Conservation (phyloP, 2,797 vertebrate species). For the Botia kubotai region DNA sequence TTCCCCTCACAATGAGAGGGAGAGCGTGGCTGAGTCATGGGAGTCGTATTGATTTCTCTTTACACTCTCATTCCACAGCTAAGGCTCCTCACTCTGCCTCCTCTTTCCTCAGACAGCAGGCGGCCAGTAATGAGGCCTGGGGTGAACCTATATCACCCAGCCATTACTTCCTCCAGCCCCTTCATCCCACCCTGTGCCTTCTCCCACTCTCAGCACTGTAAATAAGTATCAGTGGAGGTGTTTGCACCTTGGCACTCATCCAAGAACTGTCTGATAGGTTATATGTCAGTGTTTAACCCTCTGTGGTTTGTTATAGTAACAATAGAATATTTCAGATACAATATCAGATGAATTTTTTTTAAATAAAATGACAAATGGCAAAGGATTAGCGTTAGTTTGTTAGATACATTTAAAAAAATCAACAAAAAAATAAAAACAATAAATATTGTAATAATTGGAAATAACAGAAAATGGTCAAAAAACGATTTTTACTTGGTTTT, state of each 20-base stretch:
- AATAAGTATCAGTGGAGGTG: conserved; percentile 46
- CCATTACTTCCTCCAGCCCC: conserved; percentile 46
- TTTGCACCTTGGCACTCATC: conserved; percentile 36
- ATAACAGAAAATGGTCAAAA: too few relatives aligned
- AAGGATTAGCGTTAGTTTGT: neutral
- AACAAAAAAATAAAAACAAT: too few relatives aligned
- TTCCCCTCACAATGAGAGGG: conserved; percentile 61
- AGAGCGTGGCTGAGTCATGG: conserved; percentile 72
- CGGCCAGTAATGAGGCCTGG: conserved; percentile 49
- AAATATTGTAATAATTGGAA: too few relatives aligned
- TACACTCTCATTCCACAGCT: conserved; percentile 62
- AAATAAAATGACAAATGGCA: neutral
- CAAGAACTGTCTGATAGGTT: conserved; percentile 27
- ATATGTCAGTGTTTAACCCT: conserved; percentile 1
- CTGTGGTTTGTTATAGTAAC: neutral
- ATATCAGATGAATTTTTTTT: neutral
- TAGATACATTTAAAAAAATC: too few relatives aligned
- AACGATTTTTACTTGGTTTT: too few relatives aligned
- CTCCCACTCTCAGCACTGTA: conserved; percentile 34
- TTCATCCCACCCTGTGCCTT: conserved; percentile 36
- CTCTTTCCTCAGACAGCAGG: conserved; percentile 44
- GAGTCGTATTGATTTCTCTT: conserved; percentile 76
- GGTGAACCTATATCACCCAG: conserved; percentile 55
- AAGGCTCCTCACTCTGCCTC: conserved; percentile 32
- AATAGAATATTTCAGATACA: neutral